A percentile compares a stretch with the other conserved stretches of the same genome.
These are phyloP conservation scores for Pogonognathellus flavescens DNA, from an alignment of 1,140 invertebrate species.

Conservation along the genomic window DNA sequence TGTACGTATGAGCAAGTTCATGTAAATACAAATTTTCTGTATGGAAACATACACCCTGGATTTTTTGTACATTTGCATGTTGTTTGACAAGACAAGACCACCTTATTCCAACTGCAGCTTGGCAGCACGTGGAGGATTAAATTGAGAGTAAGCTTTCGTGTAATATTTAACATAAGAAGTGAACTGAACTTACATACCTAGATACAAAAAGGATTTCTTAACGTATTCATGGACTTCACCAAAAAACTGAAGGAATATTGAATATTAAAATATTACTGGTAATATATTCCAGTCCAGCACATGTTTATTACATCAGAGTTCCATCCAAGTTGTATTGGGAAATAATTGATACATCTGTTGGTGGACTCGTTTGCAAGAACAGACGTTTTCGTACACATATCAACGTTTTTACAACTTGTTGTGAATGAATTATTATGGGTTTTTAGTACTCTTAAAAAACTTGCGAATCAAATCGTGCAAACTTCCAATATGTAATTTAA, in stretches of 20 bases:
- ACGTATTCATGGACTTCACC: no score
- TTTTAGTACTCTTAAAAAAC: not conserved
- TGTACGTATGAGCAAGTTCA: not conserved
- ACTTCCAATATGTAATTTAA: constrained; percentile 13
- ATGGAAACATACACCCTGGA: no score
- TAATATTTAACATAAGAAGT: not conserved
- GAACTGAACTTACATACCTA: not conserved
- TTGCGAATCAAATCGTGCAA: constrained; percentile 25
- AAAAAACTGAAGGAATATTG: no score
- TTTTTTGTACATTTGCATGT: constrained; percentile 20
- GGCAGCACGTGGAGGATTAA: constrained; percentile 36
- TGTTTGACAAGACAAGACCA: constrained; percentile 44
- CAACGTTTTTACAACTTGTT: no score
- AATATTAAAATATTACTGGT: no score
- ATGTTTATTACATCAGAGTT: no score
- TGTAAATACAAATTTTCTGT: not conserved
- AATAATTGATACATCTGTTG: no score
- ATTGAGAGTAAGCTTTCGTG: not conserved
- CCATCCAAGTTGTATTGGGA: no score
- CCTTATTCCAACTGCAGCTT: constrained; percentile 41
- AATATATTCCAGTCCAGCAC: no score
- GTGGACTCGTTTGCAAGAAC: no score
- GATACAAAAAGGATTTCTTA: not conserved
- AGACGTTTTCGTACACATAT: no score
- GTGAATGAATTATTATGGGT: no score